Conservation (phyloP, 1,140 invertebrate genomes). For the Drosophila navojoa region DNA sequence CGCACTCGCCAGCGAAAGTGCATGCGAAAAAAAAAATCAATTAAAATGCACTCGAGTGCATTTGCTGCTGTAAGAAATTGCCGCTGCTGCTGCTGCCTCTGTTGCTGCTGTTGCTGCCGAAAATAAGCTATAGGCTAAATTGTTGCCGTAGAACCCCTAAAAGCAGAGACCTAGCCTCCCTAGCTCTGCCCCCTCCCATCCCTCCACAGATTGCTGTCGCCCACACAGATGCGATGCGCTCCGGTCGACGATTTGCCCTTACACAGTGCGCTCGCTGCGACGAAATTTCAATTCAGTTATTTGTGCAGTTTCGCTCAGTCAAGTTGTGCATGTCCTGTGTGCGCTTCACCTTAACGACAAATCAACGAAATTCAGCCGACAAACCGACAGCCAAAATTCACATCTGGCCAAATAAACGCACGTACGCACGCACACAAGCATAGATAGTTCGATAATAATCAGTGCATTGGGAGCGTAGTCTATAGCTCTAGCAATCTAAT, state of each 20-base stretch:
- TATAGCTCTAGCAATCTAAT: slow-evolving; percentile 16
- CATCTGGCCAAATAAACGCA: slow-evolving; percentile 6
- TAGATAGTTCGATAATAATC: background rate
- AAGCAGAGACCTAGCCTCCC: background rate
- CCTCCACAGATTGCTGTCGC: background rate
- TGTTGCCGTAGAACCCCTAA: slow-evolving; percentile 27
- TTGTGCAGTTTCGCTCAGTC: slow-evolving; percentile 79
- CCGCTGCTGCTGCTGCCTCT: slow-evolving; percentile 40
- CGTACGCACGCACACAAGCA: background rate
- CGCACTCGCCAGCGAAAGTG: slow-evolving; percentile 21
- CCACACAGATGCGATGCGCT: slow-evolving; percentile 20
- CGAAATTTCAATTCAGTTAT: slow-evolving; percentile 77
- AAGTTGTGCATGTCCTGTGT: slow-evolving; percentile 70
- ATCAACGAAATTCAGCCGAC: slow-evolving; percentile 27
- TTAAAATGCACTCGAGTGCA: slow-evolving; percentile 80
- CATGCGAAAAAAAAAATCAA: slow-evolving; percentile 70
- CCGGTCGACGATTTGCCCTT: slow-evolving; percentile 34
- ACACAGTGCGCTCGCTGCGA: slow-evolving; percentile 39
- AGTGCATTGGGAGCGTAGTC: background rate
- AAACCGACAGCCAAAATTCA: slow-evolving; percentile 17
- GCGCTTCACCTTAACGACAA: slow-evolving; percentile 53
- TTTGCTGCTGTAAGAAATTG: slow-evolving; percentile 29
- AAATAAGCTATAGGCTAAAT: slow-evolving; percentile 66
- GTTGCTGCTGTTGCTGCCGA: slow-evolving; percentile 41
- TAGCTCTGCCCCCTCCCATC: background rate